phyloP scores from a whole-genome alignment of 2,797 vertebrate genomes.

The Galaxias olidus region DNA sequence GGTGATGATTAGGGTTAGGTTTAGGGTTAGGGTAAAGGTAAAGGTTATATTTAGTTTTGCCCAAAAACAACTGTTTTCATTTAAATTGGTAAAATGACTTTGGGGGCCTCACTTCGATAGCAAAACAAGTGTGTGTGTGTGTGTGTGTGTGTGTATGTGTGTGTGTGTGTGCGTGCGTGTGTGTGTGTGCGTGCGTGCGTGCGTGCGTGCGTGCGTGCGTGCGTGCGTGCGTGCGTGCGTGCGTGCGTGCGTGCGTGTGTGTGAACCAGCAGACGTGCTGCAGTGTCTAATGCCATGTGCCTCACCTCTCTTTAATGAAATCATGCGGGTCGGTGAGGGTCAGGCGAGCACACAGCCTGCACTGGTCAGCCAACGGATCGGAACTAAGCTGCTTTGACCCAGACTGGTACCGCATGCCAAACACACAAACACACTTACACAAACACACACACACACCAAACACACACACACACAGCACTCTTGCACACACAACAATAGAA shows the following conservation, averaged over 20 bases:
- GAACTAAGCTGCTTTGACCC: conserved; percentile 83
- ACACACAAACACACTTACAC: conserved; percentile 48
- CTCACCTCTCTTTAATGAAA: conserved; percentile 79
- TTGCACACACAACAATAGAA: conserved; percentile 48
- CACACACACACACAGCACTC: conserved; percentile 25
- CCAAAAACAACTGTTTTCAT: too few species aligned
- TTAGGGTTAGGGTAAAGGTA: too few species aligned
- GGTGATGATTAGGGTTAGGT: too few species aligned
- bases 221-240: conserved; percentile 18
- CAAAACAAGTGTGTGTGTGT: too few species aligned
- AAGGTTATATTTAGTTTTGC: too few species aligned
- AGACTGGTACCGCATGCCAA: conserved; percentile 71
- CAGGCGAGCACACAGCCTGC: conserved; percentile 43
- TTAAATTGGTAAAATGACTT: too few species aligned
- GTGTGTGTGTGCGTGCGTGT: conserved; percentile 4
- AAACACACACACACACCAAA: conserved; percentile 32
- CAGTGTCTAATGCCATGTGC: conserved; percentile 33
- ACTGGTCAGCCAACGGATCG: conserved; percentile 77
- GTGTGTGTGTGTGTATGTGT: conserved; percentile 3
- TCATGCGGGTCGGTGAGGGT: conserved; percentile 75
- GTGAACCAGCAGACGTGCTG: conserved; percentile 4
- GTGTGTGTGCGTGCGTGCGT: conserved; percentile 8
- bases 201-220: neutral
- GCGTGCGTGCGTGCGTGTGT: conserved; percentile 1
- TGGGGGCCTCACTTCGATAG: too few species aligned